These are phyloP conservation scores for Atrichornis clamosus DNA, from an alignment of 2,113 vertebrate genomes.

Conservation along the genomic window DNA sequence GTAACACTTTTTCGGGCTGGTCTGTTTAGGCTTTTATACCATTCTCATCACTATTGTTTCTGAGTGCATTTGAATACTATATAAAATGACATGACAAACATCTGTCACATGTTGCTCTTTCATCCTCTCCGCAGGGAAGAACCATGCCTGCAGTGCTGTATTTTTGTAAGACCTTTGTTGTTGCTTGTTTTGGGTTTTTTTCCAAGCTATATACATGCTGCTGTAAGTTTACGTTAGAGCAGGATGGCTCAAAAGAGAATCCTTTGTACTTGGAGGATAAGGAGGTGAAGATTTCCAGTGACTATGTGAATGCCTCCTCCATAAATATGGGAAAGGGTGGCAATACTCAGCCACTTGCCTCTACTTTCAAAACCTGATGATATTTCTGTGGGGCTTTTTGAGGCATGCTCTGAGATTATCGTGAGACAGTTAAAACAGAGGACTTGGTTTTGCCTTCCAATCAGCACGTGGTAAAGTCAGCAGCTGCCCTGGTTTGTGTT, in stretches of 20 bases:
- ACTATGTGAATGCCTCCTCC: not conserved
- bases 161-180: slow-evolving; percentile 8
- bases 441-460: not conserved
- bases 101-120: slow-evolving; percentile 53
- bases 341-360: not conserved
- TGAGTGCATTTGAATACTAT: not conserved
- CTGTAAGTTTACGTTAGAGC: not conserved
- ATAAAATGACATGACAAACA: slow-evolving; percentile 34
- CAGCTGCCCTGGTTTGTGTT: not conserved
- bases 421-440: not conserved
- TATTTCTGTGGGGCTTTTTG: not conserved
- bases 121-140: slow-evolving; percentile 23
- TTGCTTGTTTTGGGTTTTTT: not conserved
- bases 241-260: not conserved
- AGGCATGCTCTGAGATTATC: not conserved
- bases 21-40: slow-evolving; percentile 3
- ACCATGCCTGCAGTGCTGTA: not conserved
- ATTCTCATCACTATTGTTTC: not conserved
- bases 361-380: not conserved
- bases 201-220: not conserved
- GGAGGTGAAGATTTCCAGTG: not conserved
- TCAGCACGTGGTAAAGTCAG: not conserved
- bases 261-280: not conserved
- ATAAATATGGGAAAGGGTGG: not conserved
- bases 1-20: not conserved